Evolutionary conservation across 2,113 vertebrate species (phyloP), one percentile per base, ranked within the genome.

Genomic region (Damaliscus lunatus): DNA sequence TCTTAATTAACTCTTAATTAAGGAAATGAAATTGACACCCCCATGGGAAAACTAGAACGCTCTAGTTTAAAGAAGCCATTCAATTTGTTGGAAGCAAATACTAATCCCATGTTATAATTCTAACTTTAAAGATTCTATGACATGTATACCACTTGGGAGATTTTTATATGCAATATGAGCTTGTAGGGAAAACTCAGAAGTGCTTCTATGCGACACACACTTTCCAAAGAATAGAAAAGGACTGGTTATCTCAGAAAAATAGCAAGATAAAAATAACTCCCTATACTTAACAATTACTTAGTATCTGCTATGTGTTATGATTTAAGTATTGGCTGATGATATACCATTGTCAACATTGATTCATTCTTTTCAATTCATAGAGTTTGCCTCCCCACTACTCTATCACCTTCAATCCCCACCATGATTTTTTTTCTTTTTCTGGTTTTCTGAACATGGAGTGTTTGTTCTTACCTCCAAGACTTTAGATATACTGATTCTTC

Each of bases 1-100:
- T 91, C 40, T 78, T 93, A 62, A 96, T 93, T 92, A 97, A 97
- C n/a, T n/a, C n/a, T n/a, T n/a, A n/a, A n/a, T n/a, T n/a, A n/a
- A 48, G 17, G 16, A 94, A 90, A 43, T 95, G 10, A 94, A 94
- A 60, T 10, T 67, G 57, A 95, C 43, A 90, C 4, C 62, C 11
- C 2, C 14, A 6, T 31, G 21, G 60, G 33, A 86, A 89, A 81
- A 92, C 10, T 13, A 52, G 3, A 95, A 59, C 3, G 27, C 43
- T 91, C 8, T 62, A 89, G 89, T 55, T 90, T 60, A 83, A 15
- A 89, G 25, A 86, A 94, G 33, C 11, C 17, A 64, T 82, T 83
- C 64, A 86, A 53, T 53, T 90, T 77, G 1, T 86, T 94, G 29
- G 11, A 87, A 90, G 33, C 85, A 59, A 96, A 88, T 57, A 36